phyloP scores from a whole-genome alignment of 2,888 invertebrate species.

The Trichopria drosophilae region DNA sequence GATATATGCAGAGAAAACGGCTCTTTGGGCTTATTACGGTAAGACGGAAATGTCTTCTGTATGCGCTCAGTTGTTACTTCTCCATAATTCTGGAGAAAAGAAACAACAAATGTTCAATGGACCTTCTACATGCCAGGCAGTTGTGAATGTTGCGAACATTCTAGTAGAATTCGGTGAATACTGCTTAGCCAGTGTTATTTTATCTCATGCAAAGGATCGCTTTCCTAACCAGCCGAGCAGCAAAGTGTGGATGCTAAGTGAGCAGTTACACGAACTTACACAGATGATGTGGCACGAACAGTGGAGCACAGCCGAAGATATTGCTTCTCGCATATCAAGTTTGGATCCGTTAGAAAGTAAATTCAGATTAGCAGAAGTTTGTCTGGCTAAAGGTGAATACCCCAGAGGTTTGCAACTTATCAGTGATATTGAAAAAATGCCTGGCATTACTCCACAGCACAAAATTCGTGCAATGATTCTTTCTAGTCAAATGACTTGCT shows the following conservation, averaged over 20 bases:
- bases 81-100: conserved; percentile 71
- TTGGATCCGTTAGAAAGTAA: conserved; percentile 60
- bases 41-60: conserved; percentile 82
- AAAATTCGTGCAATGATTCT: conserved; percentile 71
- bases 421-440: conserved; percentile 41
- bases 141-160: conserved; percentile 69
- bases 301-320: conserved; percentile 61
- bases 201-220: conserved; percentile 66
- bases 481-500: conserved; percentile 68
- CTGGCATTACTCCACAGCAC: conserved; percentile 46
- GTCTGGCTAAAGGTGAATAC: conserved; percentile 54
- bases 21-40: conserved; percentile 87
- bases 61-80: conserved; percentile 76
- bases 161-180: conserved; percentile 65
- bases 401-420: conserved; percentile 48
- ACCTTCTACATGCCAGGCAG: conserved; percentile 70
- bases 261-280: conserved; percentile 63
- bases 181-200: conserved; percentile 62
- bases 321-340: conserved; percentile 60
- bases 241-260: conserved; percentile 69
- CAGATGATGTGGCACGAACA: conserved; percentile 58
- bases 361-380: conserved; percentile 56
- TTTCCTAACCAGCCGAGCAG: conserved; percentile 67
- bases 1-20: conserved; percentile 79
- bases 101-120: conserved; percentile 65